phyloP scores from a whole-genome alignment of 2,113 vertebrate genomes.

The Festucalex cinctus region DNA sequence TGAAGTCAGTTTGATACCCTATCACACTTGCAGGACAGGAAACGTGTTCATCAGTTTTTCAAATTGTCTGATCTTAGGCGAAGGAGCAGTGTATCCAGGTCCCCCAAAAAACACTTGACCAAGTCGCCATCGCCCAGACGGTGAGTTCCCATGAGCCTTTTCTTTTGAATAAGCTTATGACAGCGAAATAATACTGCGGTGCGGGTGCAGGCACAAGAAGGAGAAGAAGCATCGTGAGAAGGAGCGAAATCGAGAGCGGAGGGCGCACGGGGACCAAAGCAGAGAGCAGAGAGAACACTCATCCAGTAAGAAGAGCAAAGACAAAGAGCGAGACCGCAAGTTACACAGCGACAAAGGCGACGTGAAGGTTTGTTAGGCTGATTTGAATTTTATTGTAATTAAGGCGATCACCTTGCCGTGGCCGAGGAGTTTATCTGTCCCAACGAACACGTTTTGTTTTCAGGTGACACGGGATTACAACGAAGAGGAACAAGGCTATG shows the following conservation, averaged over 20 bases:
- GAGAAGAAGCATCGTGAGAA: constrained; percentile 96
- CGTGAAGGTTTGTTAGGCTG: constrained; percentile 79
- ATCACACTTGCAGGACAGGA: background rate
- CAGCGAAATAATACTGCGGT: background rate
- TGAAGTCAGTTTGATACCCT: background rate
- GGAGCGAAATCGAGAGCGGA: constrained; percentile 81
- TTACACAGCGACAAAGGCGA: constrained; percentile 92
- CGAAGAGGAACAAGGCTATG: constrained; percentile 96
- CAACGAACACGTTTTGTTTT: background rate
- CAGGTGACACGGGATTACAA: constrained; percentile 98
- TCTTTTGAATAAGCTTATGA: background rate
- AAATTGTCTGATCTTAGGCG: constrained; percentile 42
- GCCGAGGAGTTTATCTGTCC: too few species aligned
- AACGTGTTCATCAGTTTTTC: background rate
- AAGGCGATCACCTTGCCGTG: background rate
- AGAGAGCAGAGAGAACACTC: constrained; percentile 87
- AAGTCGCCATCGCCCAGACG: constrained; percentile 87
- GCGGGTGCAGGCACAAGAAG: constrained; percentile 86
- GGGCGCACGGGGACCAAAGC: constrained; percentile 76
- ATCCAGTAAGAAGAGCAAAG: constrained; percentile 91
- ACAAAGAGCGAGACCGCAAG: constrained; percentile 91
- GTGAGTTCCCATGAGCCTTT: constrained; percentile 62
- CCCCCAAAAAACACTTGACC: constrained; percentile 84
- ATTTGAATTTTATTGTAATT: background rate
- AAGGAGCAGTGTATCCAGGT: constrained; percentile 84